Evolutionary conservation across 2,888 invertebrate species (phyloP).

Genomic region (Xestia sexstrigata): DNA sequence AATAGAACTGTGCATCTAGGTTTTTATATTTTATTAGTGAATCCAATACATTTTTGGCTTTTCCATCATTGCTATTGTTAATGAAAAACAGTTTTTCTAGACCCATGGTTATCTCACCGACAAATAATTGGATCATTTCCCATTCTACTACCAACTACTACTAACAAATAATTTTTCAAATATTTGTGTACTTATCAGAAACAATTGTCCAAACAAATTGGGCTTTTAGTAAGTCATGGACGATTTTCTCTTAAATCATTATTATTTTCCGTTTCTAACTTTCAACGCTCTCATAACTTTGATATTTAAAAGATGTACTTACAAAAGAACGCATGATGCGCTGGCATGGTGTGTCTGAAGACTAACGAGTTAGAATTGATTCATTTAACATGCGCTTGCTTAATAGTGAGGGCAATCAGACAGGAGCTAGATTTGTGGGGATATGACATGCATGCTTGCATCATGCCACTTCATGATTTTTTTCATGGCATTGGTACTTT

Average conservation of each 20-base stretch:
- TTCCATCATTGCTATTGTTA: not conserved
- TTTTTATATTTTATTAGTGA: too few relatives aligned
- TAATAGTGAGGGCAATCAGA: conserved; percentile 45
- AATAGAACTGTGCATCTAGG: too few relatives aligned
- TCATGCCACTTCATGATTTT: not conserved
- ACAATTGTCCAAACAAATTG: not conserved
- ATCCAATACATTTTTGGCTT: not conserved
- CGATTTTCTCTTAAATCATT: not conserved
- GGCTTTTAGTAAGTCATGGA: not conserved
- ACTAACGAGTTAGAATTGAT: conserved; percentile 75
- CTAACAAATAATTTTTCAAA: too few relatives aligned
- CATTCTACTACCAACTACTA: too few relatives aligned
- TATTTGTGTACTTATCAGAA: not conserved
- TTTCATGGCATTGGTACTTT: not conserved
- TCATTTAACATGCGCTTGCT: conserved; percentile 70
- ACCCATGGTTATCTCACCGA: not conserved
- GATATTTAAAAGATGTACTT: not conserved
- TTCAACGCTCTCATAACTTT: conserved; percentile 6
- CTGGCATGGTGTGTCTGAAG: conserved; percentile 50
- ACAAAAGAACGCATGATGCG: conserved; percentile 24
- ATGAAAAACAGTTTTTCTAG: not conserved
- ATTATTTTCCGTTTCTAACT: not conserved
- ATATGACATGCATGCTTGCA: conserved; percentile 15
- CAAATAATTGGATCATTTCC: not conserved
- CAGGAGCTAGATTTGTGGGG: conserved; percentile 39